Conservation (phyloP, 1,140 invertebrate species). For the Metaphire vulgaris region DNA sequence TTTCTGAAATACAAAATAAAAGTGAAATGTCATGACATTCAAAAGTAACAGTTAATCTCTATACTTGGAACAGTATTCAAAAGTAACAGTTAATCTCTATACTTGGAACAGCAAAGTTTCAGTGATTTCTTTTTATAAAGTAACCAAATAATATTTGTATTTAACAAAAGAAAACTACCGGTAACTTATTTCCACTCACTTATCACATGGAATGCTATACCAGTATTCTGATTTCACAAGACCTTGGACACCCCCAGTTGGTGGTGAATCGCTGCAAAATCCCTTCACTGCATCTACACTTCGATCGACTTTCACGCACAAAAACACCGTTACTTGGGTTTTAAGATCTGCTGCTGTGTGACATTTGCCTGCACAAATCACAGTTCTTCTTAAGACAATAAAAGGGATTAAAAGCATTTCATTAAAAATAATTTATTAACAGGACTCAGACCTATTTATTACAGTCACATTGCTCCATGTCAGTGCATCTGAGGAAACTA, state of each 20-base stretch:
- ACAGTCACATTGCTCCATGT: background rate
- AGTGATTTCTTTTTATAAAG: too few species aligned
- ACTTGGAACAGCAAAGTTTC: background rate
- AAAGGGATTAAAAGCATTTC: too few species aligned
- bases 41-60: background rate
- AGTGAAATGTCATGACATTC: too few species aligned
- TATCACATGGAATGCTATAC: background rate
- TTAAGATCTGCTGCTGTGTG: background rate
- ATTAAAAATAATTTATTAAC: too few species aligned
- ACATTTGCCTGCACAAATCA: background rate
- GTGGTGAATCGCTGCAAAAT: background rate
- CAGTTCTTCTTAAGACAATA: background rate
- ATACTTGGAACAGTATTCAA: background rate
- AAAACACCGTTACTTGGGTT: background rate
- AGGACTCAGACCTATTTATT: background rate
- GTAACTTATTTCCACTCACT: background rate
- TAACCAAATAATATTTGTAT: too few species aligned
- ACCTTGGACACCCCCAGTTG: background rate
- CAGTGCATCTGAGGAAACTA: background rate
- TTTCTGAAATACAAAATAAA: background rate
- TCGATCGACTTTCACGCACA: background rate
- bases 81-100: background rate
- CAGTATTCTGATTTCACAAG: background rate
- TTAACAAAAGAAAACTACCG: background rate
- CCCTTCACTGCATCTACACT: background rate